Evolutionary conservation across 2,113 vertebrate species (phyloP), one percentile per base, ranked within the genome.

Genomic region (Promerops cafer): DNA sequence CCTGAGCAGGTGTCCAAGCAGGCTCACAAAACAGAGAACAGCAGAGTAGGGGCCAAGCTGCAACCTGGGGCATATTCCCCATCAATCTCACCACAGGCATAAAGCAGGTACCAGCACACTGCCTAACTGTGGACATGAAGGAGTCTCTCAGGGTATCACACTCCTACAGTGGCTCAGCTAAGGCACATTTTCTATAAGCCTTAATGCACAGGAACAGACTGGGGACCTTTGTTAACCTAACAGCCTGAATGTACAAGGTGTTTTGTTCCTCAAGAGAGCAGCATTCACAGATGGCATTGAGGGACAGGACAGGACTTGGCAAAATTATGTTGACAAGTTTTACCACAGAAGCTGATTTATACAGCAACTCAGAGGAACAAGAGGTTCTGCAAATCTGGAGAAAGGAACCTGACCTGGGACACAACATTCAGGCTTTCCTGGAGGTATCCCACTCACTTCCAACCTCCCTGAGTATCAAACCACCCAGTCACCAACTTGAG

Each of bases 361-460:
- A 72, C 2, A 9, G 31, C 77, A 89, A 61, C 23, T 61, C 59
- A 44, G 27, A 30, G 22, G 16, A 85, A 60, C 27, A 44, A 53
- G 37, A 50, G 14, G 23, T n/a, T 64, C 81, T 61, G 37, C 6
- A 66, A 60, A 89, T 16, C 17, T 7, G 12, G 31, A 86, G 44
- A 72, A 80, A 83, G 50, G 2, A 2, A 72, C 10, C 40, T 1
- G 2, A 44, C 4, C 17, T 3, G 6, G 11, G n/a, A 33, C 31
- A 54, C 2, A 4, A n/a, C 3, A 11, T 18, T 5, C 0, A 1
- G 27, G 33, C 21, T 85, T 60, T 52, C 33, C 42, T 19, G 5
- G 9, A 50, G 10, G 4, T 10, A 52, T 37, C 6, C 14, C 22
- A 7, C 19, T 83, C 22, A 26, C 3, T 52, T 26, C 16, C 21